Percentiles rank a stretch among this genome's conserved stretches.
Conservation (phyloP, 2,888 invertebrate species). For the Mactromeris polynyma region DNA sequence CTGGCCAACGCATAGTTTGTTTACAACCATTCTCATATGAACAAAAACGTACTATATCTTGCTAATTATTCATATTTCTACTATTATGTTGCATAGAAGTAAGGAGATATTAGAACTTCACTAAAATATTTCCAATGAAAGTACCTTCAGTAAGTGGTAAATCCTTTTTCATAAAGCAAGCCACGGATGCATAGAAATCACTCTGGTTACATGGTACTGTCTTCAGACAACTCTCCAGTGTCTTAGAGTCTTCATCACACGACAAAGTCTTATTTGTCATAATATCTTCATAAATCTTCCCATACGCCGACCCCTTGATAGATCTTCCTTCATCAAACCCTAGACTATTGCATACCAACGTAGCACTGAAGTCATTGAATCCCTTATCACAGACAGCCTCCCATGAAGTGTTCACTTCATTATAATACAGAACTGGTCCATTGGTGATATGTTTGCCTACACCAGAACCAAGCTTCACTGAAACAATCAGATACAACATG, state of each 20-base stretch:
- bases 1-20: too few species aligned
- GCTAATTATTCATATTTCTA: too few species aligned
- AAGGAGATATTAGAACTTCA: too few species aligned
- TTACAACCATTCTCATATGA: too few species aligned
- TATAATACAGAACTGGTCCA: constrained; percentile 79
- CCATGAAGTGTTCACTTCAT: constrained; percentile 70
- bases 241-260: constrained; percentile 67
- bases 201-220: constrained; percentile 64
- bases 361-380: constrained; percentile 80
- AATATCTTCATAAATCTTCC: constrained; percentile 73
- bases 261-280: constrained; percentile 73
- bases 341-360: constrained; percentile 76
- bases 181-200: constrained; percentile 78
- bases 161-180: constrained; percentile 71
- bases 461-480: constrained; percentile 78
- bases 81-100: too few species aligned
- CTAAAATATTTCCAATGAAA: too few species aligned
- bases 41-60: too few species aligned
- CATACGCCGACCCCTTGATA: constrained; percentile 79
- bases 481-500: background rate
- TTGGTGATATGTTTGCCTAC: constrained; percentile 72
- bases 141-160: constrained; percentile 44
- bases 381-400: constrained; percentile 79
- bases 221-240: constrained; percentile 73
- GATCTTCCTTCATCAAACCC: constrained; percentile 78